Conservation (phyloP, 2,113 vertebrate genomes). For the Damaliscus lunatus region DNA sequence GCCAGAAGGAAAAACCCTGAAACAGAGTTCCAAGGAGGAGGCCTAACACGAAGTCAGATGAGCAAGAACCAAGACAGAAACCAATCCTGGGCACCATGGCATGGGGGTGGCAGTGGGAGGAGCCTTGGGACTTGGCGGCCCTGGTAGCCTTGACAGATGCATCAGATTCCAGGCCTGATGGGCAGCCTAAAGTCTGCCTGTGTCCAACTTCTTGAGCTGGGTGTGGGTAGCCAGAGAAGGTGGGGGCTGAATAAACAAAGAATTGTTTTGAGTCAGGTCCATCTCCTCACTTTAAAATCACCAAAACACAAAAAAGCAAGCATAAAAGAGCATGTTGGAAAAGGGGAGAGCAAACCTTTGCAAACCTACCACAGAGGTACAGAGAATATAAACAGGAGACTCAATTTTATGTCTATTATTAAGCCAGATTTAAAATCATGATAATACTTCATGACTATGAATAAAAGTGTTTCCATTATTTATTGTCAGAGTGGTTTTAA, state of each 20-base stretch:
- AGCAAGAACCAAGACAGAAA: not conserved
- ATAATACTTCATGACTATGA: not conserved
- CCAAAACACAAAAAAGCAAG: not conserved
- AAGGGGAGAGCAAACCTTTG: not conserved
- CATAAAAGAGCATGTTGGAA: not conserved
- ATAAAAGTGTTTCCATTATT: not conserved
- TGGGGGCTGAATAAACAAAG: not conserved
- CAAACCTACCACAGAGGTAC: not conserved
- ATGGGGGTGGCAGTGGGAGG: not conserved
- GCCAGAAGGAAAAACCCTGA: not conserved
- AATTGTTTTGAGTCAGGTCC: not conserved
- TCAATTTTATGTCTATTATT: not conserved
- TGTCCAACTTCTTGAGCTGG: not conserved
- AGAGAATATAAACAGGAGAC: not conserved
- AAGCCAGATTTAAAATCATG: not conserved
- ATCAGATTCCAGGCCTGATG: not conserved
- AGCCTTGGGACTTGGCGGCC: not conserved
- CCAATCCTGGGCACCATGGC: not conserved
- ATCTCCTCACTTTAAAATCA: not conserved
- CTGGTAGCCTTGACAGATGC: not conserved
- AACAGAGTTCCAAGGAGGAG: not conserved
- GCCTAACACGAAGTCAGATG: fast-evolving
- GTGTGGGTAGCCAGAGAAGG: not conserved
- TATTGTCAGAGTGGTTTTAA: not conserved
- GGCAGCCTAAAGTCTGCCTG: not conserved